Base-by-base conservation (phyloP, 2,113 vertebrate species). In the Atherinomorus stipes region DNA sequence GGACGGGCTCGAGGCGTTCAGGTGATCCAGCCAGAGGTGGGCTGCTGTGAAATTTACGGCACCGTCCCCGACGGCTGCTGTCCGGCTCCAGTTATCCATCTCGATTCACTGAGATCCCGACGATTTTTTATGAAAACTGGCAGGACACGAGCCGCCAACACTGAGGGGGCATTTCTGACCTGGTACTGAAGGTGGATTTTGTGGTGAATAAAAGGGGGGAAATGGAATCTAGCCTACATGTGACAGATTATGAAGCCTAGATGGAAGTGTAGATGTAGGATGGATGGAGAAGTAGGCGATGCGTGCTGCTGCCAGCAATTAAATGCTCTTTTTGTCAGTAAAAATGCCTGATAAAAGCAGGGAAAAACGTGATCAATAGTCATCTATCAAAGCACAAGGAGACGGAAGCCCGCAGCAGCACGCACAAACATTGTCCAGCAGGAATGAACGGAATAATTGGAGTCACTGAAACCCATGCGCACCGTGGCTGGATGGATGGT, bases 11-110 rank as follows among this genome's bases (percentile, higher is more conserved):
- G 95, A 95, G 1, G 76, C 74, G 85, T 96, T 95, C 63, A 78
- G 69, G 34, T 89, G 50, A 58, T 67, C 93, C 81, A 92, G 47
- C 37, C 92, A 90, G 18, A 89, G 52, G 84, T 53, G 60, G 53
- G 90, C 91, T 8, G 85, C 88, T 18, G 85, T 92, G 19, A 91
- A 83, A 38, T 91, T 90, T 54, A 8, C 76, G 1, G 40, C 87
- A 11, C 87, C 91, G 74, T 95, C 95, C 34, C 71, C 91, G 38
- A 94, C 91, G 49, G 79, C 72, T 22, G 90, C 59, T 38, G 77
- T 57, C 95, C 95, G 95, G 90, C 90, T 94, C 28, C 65, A 82
- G 60, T 84, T 88, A 15, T 91, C 88, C 85, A 92, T 93, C 60
- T 71, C 78, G 58, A 28, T 18, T 75, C 69, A 59, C 53, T 19